phyloP scores from a whole-genome alignment of 1,140 invertebrate species.

The Ladona fulva region DNA sequence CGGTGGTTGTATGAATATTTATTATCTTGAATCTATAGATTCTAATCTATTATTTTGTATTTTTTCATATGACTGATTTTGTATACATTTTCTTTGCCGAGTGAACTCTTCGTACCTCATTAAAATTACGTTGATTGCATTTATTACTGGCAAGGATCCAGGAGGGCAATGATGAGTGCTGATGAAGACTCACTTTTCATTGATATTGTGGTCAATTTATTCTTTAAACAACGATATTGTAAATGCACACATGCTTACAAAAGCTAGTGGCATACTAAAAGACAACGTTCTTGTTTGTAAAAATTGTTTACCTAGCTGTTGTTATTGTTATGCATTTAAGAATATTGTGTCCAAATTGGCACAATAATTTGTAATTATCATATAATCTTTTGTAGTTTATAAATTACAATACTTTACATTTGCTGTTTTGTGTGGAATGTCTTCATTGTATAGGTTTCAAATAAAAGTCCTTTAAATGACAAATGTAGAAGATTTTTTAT shows the following conservation, averaged over 20 bases:
- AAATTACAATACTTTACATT: not conserved
- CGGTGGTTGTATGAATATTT: slow-evolving; percentile 12
- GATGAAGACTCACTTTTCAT: too few relatives aligned
- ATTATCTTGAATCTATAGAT: not conserved
- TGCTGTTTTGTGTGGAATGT: not conserved
- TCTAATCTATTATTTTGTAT: too few relatives aligned
- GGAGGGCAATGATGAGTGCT: too few relatives aligned
- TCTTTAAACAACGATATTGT: not conserved
- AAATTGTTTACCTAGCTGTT: not conserved
- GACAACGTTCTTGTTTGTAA: not conserved
- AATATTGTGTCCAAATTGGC: not conserved
- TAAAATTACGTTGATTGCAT: not conserved
- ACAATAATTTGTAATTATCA: not conserved
- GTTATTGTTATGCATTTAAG: not conserved
- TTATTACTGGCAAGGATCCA: not conserved
- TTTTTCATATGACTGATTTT: too few relatives aligned
- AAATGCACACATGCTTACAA: not conserved
- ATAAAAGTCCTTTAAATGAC: not conserved
- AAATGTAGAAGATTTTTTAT: slow-evolving; percentile 9
- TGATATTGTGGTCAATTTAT: too few relatives aligned
- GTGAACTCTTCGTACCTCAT: too few relatives aligned
- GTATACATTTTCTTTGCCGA: too few relatives aligned
- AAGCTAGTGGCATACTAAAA: not conserved
- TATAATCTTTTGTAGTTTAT: slow-evolving; percentile 1
- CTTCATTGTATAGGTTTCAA: not conserved